Base-by-base conservation (phyloP, 1,140 invertebrate species). In the Temnothorax curvispinosus region DNA sequence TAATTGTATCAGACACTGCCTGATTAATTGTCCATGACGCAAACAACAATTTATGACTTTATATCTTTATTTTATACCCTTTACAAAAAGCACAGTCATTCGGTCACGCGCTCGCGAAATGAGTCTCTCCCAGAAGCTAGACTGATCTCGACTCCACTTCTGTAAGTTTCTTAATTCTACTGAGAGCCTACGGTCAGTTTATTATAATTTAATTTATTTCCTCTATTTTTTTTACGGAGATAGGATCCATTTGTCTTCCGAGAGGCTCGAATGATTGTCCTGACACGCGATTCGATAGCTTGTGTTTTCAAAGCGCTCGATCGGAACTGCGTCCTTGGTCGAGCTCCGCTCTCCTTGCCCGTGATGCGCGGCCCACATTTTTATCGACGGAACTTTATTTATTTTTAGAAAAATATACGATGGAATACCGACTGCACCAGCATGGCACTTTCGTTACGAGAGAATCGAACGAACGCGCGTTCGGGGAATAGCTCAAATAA, bases 351-450 rank as follows among this genome's bases (percentile, higher is more conserved):
- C 78, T 67, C 87, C 75, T 90, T 89, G 85, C 65, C 76, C 50
- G 71, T 76, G 65, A 62, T 89, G 77, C 47, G 74, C 60, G 72
- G 74, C 85, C 88, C 64, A 90, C 65, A 89, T 90, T 90, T 89
- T 78, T 78, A 90, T 90, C 89, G 88, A 90, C 77, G 56, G 74
- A 78, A 78, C 60, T 67, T 67, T 64, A 86, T 87, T 89, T 89
- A 89, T 91, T 91, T 90, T 91, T 91, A 87, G 86, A 62, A 85
- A 62, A 81, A 62, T 77, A 71, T 47, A 32, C 67, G 71, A 87
- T 85, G 81, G n/a, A 78, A 69, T 81, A 56, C 64, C n/a, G 50
- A 44, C 64, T 41, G 50, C 47, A 21, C 0, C 56, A 21, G 7
- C 38, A 21, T 8, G 47, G 11, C 50, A 35, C 35, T 38, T 64